These are phyloP conservation scores for Falco concolor DNA, from an alignment of 2,797 vertebrate genomes.

Conservation along the genomic window DNA sequence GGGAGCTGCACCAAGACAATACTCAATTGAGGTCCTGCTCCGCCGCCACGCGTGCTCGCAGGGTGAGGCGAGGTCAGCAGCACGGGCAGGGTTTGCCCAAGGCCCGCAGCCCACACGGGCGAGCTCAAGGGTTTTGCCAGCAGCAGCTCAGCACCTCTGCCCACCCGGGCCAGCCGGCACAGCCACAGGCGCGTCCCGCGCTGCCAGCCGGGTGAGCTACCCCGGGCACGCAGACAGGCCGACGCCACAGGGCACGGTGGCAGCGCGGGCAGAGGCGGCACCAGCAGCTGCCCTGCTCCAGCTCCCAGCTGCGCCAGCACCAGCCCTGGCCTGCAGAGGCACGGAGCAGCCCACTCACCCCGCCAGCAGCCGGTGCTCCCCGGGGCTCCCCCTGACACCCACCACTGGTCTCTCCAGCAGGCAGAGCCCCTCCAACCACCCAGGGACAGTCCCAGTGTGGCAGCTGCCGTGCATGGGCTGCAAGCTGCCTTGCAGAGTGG, in stretches of 20 bases:
- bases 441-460: accelerated
- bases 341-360: background rate
- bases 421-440: no score
- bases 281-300: background rate
- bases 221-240: background rate
- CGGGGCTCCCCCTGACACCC: background rate
- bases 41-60: background rate
- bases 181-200: background rate
- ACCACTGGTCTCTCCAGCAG: accelerated
- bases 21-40: conserved; percentile 20
- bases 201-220: background rate
- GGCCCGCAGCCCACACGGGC: background rate
- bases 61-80: conserved; percentile 53
- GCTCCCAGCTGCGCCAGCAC: background rate
- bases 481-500: accelerated
- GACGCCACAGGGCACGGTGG: conserved; percentile 23
- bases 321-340: background rate
- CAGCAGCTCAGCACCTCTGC: background rate
- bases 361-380: background rate
- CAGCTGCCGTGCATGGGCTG: accelerated
- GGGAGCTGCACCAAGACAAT: conserved; percentile 43
- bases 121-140: background rate
- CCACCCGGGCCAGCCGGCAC: background rate
- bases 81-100: background rate
- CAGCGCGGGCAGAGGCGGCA: background rate